Percentiles rank a stretch among this genome's conserved stretches.
Conservation (phyloP, 2,113 vertebrate species). For the Regulus satrapa region DNA sequence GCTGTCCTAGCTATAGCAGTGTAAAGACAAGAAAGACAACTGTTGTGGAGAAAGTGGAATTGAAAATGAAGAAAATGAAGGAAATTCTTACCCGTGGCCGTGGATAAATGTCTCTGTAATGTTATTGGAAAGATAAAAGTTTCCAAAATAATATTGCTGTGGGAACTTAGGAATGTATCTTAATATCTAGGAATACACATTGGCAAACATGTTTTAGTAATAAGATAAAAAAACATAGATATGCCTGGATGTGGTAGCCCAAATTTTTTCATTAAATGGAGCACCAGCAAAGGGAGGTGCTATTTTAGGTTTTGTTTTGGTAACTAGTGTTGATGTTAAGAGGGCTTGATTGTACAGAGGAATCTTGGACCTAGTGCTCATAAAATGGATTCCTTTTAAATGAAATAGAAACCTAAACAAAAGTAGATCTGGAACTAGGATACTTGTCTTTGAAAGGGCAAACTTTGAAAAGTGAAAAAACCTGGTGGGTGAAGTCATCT, state of each 20-base stretch:
- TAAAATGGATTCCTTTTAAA: conserved; percentile 59
- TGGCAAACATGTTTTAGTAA: neutral
- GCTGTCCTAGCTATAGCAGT: neutral
- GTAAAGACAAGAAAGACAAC: neutral
- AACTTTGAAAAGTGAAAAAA: conserved; percentile 19
- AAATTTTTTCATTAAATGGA: conserved; percentile 25
- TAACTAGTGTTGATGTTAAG: conserved; percentile 57
- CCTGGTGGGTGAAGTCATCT: neutral
- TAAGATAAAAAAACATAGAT: conserved; percentile 38
- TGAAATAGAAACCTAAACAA: conserved; percentile 56
- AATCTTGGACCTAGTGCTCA: conserved; percentile 27
- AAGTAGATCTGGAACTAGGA: conserved; percentile 5
- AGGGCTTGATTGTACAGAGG: conserved; percentile 14
- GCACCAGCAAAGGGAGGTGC: conserved; percentile 12
- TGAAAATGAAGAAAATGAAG: neutral
- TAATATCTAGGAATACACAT: conserved; percentile 33
- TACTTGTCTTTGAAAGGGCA: conserved; percentile 45
- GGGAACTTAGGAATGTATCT: neutral
- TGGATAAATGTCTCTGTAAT: neutral
- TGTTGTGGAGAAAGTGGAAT: neutral
- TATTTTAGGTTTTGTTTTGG: conserved; percentile 63
- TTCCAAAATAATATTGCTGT: conserved; percentile 33
- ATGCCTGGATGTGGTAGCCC: conserved; percentile 7
- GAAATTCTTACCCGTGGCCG: neutral
- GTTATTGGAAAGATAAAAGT: conserved; percentile 22